Base-by-base conservation (phyloP, 2,113 vertebrate species). In the Cryptomyrus ogoouensis region DNA sequence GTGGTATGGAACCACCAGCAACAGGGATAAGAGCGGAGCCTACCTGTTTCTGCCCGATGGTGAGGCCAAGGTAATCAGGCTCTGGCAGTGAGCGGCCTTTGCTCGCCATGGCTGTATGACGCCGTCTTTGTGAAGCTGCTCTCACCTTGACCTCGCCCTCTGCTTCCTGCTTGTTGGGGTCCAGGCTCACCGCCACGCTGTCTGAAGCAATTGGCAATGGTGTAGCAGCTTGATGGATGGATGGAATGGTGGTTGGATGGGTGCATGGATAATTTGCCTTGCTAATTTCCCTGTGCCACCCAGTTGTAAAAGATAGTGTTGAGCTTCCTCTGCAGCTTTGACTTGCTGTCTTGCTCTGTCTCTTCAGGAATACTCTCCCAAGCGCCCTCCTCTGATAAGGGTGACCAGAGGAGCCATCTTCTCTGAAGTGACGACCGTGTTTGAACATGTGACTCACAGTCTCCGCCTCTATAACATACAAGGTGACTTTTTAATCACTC, bases 11-110 rank as follows among this genome's bases (percentile, higher is more conserved):
- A 99, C 98, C 49, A 95, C 92, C 49, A 95, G 86, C 88, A 97
- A 95, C 52, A 93, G 92, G 89, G 98, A 99, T 93, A 98, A 97
- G 94, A 99, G 98, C 9, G 98, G 98, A 31, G 98, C 98, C 83
- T 99, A 99, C 92, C 95, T 99, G 84, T 99, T 99, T 92, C 90
- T 99, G 62, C 98, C 98, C 0, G 97, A 97, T 92, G 95, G 96
- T 70, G 96, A 96, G 1, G 96, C 96, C 84, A 97, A 97, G 96
- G 98, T 99, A 94, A 94, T 88, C 4, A 31, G 31, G 66, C 49
- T 13, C 49, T 27, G 21, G 42, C 44, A 10, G 17, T 0, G 2
- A 15, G 24, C 13, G 24, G 47, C n/a, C 24, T 80, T 80, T 31
- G 27, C 74, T 77, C 70, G 2, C 21, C 56, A 24, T 24, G 21